Conservation (phyloP, 2,113 vertebrate genomes). For the Macaca nemestrina region DNA sequence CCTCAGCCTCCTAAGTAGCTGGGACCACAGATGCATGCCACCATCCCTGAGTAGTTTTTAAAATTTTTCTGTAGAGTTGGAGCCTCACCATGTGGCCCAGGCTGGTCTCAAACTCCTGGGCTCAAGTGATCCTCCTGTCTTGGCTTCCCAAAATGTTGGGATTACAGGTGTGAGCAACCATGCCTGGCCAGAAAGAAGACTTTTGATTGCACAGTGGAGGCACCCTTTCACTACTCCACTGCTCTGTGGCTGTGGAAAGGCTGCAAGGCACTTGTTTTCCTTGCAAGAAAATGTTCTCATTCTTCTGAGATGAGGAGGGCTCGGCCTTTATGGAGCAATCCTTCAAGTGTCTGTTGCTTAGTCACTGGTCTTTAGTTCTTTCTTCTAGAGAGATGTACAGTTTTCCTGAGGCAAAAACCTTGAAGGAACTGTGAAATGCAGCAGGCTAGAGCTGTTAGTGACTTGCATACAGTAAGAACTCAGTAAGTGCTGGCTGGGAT, state of each 20-base stretch:
- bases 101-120: too few species aligned
- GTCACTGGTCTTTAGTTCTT: background rate
- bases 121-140: too few species aligned
- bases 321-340: background rate
- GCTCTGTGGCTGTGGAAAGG: background rate
- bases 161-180: too few species aligned
- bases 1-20: too few species aligned
- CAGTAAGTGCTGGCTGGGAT: background rate
- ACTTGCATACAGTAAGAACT: background rate
- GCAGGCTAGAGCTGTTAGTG: background rate
- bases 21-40: too few species aligned
- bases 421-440: background rate
- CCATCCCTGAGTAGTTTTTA: too few species aligned
- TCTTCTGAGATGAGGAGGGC: background rate
- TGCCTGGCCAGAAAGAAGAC: background rate
- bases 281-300: background rate
- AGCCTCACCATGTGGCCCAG: too few species aligned
- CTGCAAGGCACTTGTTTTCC: background rate
- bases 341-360: background rate
- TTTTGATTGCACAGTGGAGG: background rate
- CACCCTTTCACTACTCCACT: rapidly evolving
- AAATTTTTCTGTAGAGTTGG: too few species aligned
- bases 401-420: background rate
- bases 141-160: too few species aligned
- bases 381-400: background rate